Base-by-base conservation (phyloP, 2,797 vertebrate genomes). In the Syngnathus acus region DNA sequence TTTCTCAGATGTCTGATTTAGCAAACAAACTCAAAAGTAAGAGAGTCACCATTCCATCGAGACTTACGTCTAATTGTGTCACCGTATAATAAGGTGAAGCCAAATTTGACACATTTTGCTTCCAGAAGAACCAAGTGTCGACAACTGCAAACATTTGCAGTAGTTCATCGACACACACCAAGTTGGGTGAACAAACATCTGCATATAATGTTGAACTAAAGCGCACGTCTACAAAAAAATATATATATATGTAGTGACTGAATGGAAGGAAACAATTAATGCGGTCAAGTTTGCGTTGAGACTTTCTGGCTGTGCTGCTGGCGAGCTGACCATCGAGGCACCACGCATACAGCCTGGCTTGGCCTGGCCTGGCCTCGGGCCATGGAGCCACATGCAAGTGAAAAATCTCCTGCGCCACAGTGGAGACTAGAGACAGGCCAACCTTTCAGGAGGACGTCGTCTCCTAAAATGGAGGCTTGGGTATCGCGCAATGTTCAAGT, bases 381-480 rank as follows among this genome's bases (percentile, higher is more conserved):
- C 84, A 87, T 80, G 73, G 80, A 81, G 84, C 80, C 84, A 83
- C 87, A 88, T 86, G 83, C 78, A 83, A 70, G 71, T 84, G 77
- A 84, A 84, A 87, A 87, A 80, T 76, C 73, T 69, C 79, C 83
- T 84, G 82, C 82, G 80, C 84, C 85, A 87, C 85, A 86, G 81
- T 76, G 53, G 67, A 16, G 69, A 37, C 54, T 17, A 3, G 6
- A 64, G 71, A 78, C 63, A 58, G 73, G 78, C 73, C 75, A 76
- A 73, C 68, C 68, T 74, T 67, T 71, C 69, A 43, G 65, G 61
- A 78, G 73, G n/a, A 65, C 75, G 72, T 64, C 62, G 62, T 61
- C 64, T 59, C 42, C 66, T 71, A 60, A 79, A 79, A 80, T 50
- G 19, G 47, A 59, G 51, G 64, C 48, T 73, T 50, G 21, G 64